phyloP scores from a whole-genome alignment of 2,888 invertebrate genomes.

The Dysmachus trigonus region DNA sequence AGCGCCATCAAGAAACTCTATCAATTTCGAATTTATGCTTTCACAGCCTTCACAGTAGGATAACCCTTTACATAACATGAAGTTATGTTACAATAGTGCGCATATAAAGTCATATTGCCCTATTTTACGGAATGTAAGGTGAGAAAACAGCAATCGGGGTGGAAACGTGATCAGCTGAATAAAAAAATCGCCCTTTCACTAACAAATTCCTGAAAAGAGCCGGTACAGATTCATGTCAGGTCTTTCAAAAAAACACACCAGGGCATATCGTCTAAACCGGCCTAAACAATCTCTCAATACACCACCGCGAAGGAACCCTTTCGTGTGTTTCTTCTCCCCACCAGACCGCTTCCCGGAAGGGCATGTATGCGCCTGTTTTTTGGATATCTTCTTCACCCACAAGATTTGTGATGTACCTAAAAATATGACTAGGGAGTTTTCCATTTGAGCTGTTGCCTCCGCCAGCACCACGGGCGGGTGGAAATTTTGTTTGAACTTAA shows the following conservation, averaged over 20 bases:
- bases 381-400: neutral
- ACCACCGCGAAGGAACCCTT: neutral
- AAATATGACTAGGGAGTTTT: neutral
- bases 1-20: no score
- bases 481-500: neutral
- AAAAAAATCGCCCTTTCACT: neutral
- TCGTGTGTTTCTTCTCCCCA: neutral
- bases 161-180: neutral
- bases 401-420: neutral
- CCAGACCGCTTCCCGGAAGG: neutral
- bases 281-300: neutral
- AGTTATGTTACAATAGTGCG: no score
- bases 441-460: neutral
- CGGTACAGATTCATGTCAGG: slow-evolving; percentile 2
- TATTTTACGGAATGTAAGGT: neutral
- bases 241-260: neutral
- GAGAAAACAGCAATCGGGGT: neutral
- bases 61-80: no score
- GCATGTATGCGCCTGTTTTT: neutral
- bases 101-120: no score
- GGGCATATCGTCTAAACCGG: neutral
- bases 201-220: neutral
- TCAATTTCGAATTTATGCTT: no score
- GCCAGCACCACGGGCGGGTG: neutral
- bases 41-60: no score